Evolutionary conservation across 2,797 vertebrate species (phyloP).

Genomic region (Cossypha caffra): DNA sequence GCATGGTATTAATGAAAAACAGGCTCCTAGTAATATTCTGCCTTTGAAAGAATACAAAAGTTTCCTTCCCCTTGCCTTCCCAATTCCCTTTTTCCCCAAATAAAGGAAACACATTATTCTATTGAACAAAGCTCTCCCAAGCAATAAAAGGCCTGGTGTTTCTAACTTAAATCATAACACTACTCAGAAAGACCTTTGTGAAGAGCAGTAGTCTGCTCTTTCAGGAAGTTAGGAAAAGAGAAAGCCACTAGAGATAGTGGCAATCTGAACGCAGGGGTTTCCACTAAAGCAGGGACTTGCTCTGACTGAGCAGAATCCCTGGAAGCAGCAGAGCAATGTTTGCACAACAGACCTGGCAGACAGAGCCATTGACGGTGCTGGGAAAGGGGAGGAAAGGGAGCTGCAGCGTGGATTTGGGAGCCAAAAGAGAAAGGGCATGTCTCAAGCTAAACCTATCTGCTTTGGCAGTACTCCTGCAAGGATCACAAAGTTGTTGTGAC

Average conservation of each 20-base stretch:
- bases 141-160: neutral
- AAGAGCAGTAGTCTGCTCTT: neutral
- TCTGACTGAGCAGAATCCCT: neutral
- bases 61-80: constrained; percentile 27
- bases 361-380: neutral
- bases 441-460: neutral
- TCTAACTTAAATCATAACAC: neutral
- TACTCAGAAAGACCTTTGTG: neutral
- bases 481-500: constrained; percentile 1
- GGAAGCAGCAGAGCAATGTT: neutral
- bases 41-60: constrained; percentile 51
- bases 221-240: neutral
- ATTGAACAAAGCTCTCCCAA: neutral
- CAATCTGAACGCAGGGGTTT: neutral
- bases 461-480: constrained; percentile 14
- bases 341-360: constrained; percentile 10
- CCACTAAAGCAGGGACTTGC: neutral
- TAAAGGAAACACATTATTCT: constrained; percentile 12
- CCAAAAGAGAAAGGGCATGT: neutral
- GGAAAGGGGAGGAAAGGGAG: neutral
- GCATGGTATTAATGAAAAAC: neutral
- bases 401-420: neutral
- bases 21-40: neutral
- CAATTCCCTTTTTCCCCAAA: constrained; percentile 4
- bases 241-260: neutral